Evolutionary conservation across 2,888 invertebrate species (phyloP).

Genomic region (Rhopalosiphum nymphaeae): DNA sequence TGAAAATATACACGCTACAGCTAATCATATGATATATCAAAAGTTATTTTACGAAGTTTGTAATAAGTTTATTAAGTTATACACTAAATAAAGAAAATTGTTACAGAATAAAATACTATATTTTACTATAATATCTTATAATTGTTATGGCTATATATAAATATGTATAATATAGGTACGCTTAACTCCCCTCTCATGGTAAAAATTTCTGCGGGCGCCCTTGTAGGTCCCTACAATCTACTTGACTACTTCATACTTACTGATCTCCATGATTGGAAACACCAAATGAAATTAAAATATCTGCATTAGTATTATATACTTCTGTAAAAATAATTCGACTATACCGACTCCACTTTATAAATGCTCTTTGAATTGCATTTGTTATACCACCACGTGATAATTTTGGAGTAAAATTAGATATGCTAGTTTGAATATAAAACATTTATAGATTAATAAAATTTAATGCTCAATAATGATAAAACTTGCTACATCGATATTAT

Average conservation of each 20-base stretch:
- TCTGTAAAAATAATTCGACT: constrained; percentile 75
- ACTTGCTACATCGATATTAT: neutral
- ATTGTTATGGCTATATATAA: too few species aligned
- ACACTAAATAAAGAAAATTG: too few species aligned
- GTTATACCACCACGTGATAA: constrained; percentile 74
- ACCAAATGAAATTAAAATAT: constrained; percentile 82
- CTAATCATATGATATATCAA: too few species aligned
- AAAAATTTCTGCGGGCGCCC: too few species aligned
- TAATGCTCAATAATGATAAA: neutral
- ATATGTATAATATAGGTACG: too few species aligned
- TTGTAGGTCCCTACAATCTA: too few species aligned
- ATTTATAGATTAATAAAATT: neutral
- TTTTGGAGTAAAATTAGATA: constrained; percentile 79
- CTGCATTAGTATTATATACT: constrained; percentile 73
- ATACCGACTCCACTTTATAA: constrained; percentile 80
- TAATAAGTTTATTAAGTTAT: too few species aligned
- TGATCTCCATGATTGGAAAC: constrained; percentile 79
- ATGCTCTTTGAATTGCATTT: constrained; percentile 75
- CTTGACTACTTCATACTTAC: constrained; percentile 70
- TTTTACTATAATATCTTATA: too few species aligned
- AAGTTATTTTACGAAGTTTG: too few species aligned
- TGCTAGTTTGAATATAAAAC: constrained; percentile 71
- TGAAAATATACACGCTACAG: too few species aligned
- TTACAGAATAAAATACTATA: too few species aligned
- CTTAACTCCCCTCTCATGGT: too few species aligned